Conservation (phyloP, 2,888 invertebrate genomes). For the Empis stercorea region DNA sequence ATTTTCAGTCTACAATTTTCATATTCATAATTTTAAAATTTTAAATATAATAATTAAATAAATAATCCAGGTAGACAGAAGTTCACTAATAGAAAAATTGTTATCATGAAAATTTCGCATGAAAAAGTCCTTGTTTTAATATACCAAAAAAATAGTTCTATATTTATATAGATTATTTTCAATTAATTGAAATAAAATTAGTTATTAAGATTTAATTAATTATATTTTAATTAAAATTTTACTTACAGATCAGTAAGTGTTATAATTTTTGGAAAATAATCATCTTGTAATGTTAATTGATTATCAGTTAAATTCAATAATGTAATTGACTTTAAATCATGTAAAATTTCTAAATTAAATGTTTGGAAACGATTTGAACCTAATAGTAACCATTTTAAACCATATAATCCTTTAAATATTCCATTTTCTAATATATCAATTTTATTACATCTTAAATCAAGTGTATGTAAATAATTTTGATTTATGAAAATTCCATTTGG, state of each 20-base stretch:
- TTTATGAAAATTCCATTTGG: conserved; percentile 26
- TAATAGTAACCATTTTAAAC: conserved; percentile 38
- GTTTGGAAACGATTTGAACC: conserved; percentile 36
- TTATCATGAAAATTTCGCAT: no score
- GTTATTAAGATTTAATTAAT: no score
- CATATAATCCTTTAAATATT: conserved; percentile 34
- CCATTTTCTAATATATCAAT: conserved; percentile 28
- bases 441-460: conserved; percentile 28
- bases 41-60: no score
- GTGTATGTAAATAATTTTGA: conserved; percentile 22
- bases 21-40: no score
- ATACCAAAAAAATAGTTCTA: no score
- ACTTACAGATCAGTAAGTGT: conserved; percentile 40
- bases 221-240: not conserved
- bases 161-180: no score
- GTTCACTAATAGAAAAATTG: no score
- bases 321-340: conserved; percentile 30
- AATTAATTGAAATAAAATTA: no score
- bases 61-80: no score
- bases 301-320: conserved; percentile 41
- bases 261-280: conserved; percentile 37
- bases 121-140: no score
- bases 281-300: conserved; percentile 34
- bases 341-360: conserved; percentile 36
- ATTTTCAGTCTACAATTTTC: no score